Evolutionary conservation across 2,797 vertebrate species (phyloP).

Genomic region (Scomberomorus guttatus): DNA sequence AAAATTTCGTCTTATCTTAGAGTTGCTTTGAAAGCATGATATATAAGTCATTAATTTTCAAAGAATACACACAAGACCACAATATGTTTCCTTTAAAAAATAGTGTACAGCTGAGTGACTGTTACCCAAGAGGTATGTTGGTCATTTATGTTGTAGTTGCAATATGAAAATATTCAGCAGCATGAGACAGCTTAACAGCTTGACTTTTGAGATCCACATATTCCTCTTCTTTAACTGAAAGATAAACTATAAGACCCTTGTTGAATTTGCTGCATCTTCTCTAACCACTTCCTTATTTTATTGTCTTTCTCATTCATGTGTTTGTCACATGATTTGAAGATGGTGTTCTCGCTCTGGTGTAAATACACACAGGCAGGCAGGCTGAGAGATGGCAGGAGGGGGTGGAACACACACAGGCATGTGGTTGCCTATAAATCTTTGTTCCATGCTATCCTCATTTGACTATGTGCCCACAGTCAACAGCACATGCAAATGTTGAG

Average conservation of each 20-base stretch:
- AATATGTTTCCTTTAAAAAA: conserved; percentile 11
- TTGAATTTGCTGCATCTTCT: conserved; percentile 1
- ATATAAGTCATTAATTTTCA: conserved; percentile 48
- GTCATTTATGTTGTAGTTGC: conserved; percentile 34
- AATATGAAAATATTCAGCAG: conserved; percentile 38
- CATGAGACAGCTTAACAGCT: conserved; percentile 31
- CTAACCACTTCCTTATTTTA: conserved; percentile 19
- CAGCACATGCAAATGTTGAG: conserved; percentile 49
- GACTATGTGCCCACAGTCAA: conserved; percentile 43
- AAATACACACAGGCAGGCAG: conserved; percentile 30
- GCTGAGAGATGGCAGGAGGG: conserved; percentile 54
- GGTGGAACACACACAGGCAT: not conserved
- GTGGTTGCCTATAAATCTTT: conserved; percentile 4
- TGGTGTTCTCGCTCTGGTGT: conserved; percentile 42
- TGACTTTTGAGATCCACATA: conserved; percentile 18
- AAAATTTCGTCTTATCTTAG: conserved; percentile 55
- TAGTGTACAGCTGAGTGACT: conserved; percentile 13
- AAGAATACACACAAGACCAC: conserved; percentile 45
- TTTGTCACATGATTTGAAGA: conserved; percentile 37
- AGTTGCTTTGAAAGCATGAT: conserved; percentile 58
- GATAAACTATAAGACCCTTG: not conserved
- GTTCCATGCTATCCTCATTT: conserved; percentile 36
- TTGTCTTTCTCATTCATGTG: conserved; percentile 1
- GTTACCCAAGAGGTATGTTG: conserved; percentile 7
- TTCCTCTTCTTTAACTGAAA: not conserved